Evolutionary conservation across 2,797 vertebrate species (phyloP).

Genomic region (Hydrophis major): DNA sequence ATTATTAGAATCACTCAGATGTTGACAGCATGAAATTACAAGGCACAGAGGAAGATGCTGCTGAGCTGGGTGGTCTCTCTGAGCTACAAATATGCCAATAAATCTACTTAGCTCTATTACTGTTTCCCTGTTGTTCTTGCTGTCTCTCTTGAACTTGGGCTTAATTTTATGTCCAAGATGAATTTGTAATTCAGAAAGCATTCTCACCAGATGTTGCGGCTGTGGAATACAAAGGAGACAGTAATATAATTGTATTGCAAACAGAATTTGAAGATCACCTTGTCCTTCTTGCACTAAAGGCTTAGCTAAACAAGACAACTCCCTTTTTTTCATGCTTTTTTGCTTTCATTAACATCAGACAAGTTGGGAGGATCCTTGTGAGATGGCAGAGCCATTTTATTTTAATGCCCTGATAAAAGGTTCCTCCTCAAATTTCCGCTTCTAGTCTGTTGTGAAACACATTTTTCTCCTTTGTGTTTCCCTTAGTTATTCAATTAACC

Average conservation of each 20-base stretch:
- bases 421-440: not conserved
- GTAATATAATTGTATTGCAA: constrained; percentile 50
- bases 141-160: constrained; percentile 49
- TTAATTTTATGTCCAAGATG: constrained; percentile 61
- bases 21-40: constrained; percentile 17
- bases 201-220: constrained; percentile 62
- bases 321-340: constrained; percentile 19
- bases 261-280: constrained; percentile 64
- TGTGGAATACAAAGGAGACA: constrained; percentile 55
- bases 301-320: constrained; percentile 49
- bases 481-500: not conserved
- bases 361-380: constrained; percentile 1
- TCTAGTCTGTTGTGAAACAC: not conserved
- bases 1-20: constrained; percentile 1
- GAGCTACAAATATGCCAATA: constrained; percentile 48
- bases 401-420: constrained; percentile 30
- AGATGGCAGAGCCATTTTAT: constrained; percentile 27
- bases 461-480: not conserved
- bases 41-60: not conserved
- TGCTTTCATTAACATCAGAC: constrained; percentile 54
- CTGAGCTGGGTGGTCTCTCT: constrained; percentile 31
- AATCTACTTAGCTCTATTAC: constrained; percentile 43
- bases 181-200: constrained; percentile 60
- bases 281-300: constrained; percentile 50
- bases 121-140: constrained; percentile 57